Evolutionary conservation across 1,140 invertebrate genomes (phyloP), one percentile per base, ranked within the genome.

Genomic region (Polyergus mexicanus): DNA sequence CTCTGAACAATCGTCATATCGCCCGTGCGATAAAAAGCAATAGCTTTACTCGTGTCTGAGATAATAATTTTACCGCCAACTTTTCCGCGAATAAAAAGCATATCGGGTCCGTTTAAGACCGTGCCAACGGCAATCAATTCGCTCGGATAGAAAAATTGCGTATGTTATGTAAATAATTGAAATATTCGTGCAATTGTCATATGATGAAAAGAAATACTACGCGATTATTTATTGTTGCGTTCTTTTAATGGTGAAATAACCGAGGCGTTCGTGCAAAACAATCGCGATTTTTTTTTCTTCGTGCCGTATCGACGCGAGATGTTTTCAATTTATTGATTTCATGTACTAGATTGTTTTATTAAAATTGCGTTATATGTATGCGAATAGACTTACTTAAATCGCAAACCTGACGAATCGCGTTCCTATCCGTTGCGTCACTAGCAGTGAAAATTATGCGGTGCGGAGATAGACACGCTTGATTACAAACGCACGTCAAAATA

Each of bases 381-480:
- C 66, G 22, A 35, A 2, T 22, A 11, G 38, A 72, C 28, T 81
- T 58, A 54, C 25, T 56, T 41, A 58, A 81, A 60, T 11, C 25
- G 77, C 65, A 25, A 60, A 41, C 51, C 25, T 58, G 38, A 54
- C 54, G 4, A 83, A 60, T 58, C 68, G 66, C 54, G 38, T 32
- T 38, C 35, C 65, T 47, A 44, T 41, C 38, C 22, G 44, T 84
- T 84, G 81, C 60, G 60, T 84, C 74, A 84, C 58, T 77, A 77
- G 72, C 58, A 66, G 44, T 16, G 58, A 77, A 84, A 84, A 78
- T 77, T 51, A 84, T 28, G 74, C 38, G 19, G 13, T 28, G 28
- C n/a, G 16, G 47, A 78, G 83, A 84, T 84, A 84, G 72, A 78
- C 44, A 84, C 83, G 83, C 83, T 77, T 84, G 47, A 44, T 84